Percentiles rank a stretch among this genome's conserved stretches.
phyloP scores from a whole-genome alignment of 2,888 invertebrate genomes.

The Oasisia sp. region DNA sequence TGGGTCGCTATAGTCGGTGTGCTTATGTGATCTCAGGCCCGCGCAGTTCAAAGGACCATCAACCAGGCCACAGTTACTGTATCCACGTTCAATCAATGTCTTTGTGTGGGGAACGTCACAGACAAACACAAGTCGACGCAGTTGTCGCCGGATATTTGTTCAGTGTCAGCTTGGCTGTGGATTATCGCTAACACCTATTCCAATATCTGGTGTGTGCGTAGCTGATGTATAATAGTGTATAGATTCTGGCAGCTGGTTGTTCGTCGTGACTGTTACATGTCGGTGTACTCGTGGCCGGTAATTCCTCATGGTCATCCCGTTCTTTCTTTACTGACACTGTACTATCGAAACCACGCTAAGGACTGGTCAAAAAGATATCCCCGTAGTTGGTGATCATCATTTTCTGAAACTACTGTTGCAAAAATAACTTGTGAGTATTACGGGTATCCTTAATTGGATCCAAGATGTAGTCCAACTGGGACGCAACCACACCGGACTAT shows the following conservation, averaged over 20 bases:
- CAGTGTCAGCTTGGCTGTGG: background rate
- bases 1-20: background rate
- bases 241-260: background rate
- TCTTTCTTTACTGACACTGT: background rate
- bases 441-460: too few relatives aligned
- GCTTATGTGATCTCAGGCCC: background rate
- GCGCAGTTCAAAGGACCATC: background rate
- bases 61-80: background rate
- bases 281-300: background rate
- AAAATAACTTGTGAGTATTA: too few relatives aligned
- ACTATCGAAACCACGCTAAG: background rate
- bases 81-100: background rate
- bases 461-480: too few relatives aligned
- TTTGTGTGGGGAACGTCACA: background rate
- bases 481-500: too few relatives aligned
- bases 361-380: background rate
- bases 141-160: background rate
- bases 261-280: background rate
- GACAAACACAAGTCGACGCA: background rate
- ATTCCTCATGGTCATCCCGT: background rate
- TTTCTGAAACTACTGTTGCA: too few relatives aligned
- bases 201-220: background rate
- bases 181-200: background rate
- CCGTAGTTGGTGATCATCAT: too few relatives aligned
- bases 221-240: background rate